These are phyloP conservation scores for Diplosoma virens DNA, from an alignment of 23 tunicate genomes.

Conservation along the genomic window DNA sequence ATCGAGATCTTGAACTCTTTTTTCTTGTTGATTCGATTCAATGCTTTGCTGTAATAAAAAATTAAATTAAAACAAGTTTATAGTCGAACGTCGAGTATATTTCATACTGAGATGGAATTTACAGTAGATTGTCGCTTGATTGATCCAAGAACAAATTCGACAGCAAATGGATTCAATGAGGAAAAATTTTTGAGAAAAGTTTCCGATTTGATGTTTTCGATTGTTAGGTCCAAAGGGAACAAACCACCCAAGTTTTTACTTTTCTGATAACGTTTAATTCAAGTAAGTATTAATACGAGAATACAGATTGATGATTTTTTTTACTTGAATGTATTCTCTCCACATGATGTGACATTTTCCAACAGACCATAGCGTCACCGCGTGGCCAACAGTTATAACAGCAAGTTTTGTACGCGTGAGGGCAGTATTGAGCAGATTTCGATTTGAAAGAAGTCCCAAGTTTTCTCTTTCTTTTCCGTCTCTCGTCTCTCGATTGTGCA, in stretches of 20 bases:
- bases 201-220: neutral
- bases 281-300: too few relatives aligned
- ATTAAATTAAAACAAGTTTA: too few relatives aligned
- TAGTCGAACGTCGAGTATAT: too few relatives aligned
- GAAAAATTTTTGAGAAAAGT: neutral
- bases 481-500: slow-evolving; percentile 27
- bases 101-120: too few relatives aligned
- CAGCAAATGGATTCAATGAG: slow-evolving; percentile 4
- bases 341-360: slow-evolving; percentile 51
- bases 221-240: neutral
- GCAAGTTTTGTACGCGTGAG: slow-evolving; percentile 49
- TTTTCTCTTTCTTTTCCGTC: slow-evolving; percentile 16
- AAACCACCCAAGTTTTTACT: too few relatives aligned
- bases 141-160: slow-evolving; percentile 18
- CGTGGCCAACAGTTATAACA: slow-evolving; percentile 57
- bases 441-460: slow-evolving; percentile 51
- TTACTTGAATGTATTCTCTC: slow-evolving; percentile 33
- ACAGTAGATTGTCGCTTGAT: too few relatives aligned
- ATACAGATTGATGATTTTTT: too few relatives aligned
- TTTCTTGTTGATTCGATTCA: too few relatives aligned
- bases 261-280: too few relatives aligned
- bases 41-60: too few relatives aligned
- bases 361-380: slow-evolving; percentile 50
- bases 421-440: slow-evolving; percentile 53
- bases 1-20: too few relatives aligned